Base-by-base conservation (phyloP, 2,888 invertebrate species). In the Phytoseiulus persimilis region DNA sequence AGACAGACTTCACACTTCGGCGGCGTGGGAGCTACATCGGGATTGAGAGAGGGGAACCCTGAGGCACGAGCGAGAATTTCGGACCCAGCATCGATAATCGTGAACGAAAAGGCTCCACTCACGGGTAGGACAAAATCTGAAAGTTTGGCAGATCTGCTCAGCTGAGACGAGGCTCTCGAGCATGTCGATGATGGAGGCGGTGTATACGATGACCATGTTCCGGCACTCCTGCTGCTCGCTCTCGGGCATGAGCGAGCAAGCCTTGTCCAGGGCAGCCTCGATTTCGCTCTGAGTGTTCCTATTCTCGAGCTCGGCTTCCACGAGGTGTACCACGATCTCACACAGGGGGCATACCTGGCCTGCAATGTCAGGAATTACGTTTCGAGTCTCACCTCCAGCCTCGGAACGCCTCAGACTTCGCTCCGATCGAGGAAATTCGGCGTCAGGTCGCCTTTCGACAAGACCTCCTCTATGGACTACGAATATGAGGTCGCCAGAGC, bases 1-100 rank as follows among this genome's bases (percentile, higher is more conserved):
- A 87, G 28, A 23, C 87, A 87, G 33, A 87, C 45, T 32, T 87
- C 87, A 33, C 87, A 87, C n/a, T 87, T 87, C 39, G 45, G n/a
- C 6, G 32, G 32, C 28, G 33, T 87, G 14, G 87, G 32, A 5
- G 32, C 87, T 87, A 1, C 28, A 87, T 32, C 33, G 11, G 45
- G 6, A 39, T 23, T 9, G 28, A 87, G 31, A 83, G 1, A 28
- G 31, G 83, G 14, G 14, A 11, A n/a, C n/a, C n/a, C n/a, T n/a
- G n/a, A n/a, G n/a, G n/a, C n/a, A n/a, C n/a, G n/a, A n/a, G n/a
- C n/a, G n/a, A n/a, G n/a, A n/a, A n/a, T n/a, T n/a, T n/a, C n/a
- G n/a, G n/a, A n/a, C n/a, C n/a, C n/a, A n/a, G n/a, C n/a, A n/a
- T n/a, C n/a, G n/a, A n/a, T n/a, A n/a, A n/a, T n/a, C n/a, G n/a